These are phyloP conservation scores for Scalopus aquaticus DNA, from an alignment of 2,113 vertebrate genomes.

Conservation along the genomic window DNA sequence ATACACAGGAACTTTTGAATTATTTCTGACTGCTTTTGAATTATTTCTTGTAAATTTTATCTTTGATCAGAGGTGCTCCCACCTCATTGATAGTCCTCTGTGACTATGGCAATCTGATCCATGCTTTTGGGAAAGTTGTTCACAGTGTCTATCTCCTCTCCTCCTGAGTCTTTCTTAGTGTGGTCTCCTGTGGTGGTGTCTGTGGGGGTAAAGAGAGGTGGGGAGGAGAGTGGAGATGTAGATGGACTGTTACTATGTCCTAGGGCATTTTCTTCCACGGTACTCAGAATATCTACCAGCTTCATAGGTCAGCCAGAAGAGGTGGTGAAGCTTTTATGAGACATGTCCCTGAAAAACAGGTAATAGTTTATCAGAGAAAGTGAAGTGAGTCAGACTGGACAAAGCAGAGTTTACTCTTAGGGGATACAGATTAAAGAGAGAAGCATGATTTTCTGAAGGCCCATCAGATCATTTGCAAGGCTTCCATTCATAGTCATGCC, in stretches of 20 bases:
- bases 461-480: too few species aligned
- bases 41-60: background rate
- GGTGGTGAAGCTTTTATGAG: background rate
- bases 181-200: accelerated
- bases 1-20: background rate
- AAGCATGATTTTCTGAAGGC: background rate
- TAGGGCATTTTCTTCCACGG: background rate
- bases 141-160: background rate
- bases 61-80: background rate
- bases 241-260: background rate
- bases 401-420: background rate
- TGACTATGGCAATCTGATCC: background rate
- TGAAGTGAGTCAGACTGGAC: background rate
- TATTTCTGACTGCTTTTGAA: background rate
- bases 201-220: background rate
- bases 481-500: background rate
- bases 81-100: background rate
- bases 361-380: background rate
- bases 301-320: background rate
- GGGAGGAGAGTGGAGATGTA: background rate
- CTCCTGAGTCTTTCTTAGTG: background rate
- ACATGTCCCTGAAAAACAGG: background rate
- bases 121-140: background rate
- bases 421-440: background rate
- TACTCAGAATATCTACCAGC: background rate